Conservation (phyloP, 1,140 invertebrate species). For the Caenorhabditis remanei region DNA sequence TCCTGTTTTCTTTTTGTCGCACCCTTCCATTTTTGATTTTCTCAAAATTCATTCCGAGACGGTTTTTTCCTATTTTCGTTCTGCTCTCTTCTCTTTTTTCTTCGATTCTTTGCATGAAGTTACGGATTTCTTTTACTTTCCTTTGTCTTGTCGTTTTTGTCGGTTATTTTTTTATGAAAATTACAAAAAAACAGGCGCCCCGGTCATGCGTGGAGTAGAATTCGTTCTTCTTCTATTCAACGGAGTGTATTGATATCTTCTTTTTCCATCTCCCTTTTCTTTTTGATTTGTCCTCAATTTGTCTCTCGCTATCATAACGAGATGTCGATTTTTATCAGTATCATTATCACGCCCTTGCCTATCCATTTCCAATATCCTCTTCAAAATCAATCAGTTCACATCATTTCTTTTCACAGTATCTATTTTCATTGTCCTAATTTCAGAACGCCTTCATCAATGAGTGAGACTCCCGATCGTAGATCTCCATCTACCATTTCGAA, state of each 20-base stretch:
- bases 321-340: background rate
- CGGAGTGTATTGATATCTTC: background rate
- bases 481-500: slow-evolving; percentile 27
- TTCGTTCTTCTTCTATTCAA: background rate
- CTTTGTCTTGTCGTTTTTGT: too few relatives aligned
- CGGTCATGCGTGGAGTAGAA: too few relatives aligned
- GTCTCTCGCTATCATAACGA: background rate
- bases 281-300: background rate
- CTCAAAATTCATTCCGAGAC: too few relatives aligned
- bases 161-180: too few relatives aligned
- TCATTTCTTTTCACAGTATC: background rate
- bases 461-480: slow-evolving; percentile 37
- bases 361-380: background rate
- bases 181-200: too few relatives aligned
- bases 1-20: too few relatives aligned
- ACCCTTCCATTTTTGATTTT: too few relatives aligned
- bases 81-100: too few relatives aligned
- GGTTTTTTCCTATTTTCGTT: too few relatives aligned
- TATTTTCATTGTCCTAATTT: background rate
- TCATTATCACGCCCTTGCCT: background rate
- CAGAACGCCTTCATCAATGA: slow-evolving; percentile 42
- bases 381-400: slow-evolving; percentile 2
- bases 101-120: too few relatives aligned
- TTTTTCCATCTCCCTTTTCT: background rate
- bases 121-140: too few relatives aligned